Conservation (phyloP, 2,797 vertebrate genomes). For the Etheostoma perlongum region DNA sequence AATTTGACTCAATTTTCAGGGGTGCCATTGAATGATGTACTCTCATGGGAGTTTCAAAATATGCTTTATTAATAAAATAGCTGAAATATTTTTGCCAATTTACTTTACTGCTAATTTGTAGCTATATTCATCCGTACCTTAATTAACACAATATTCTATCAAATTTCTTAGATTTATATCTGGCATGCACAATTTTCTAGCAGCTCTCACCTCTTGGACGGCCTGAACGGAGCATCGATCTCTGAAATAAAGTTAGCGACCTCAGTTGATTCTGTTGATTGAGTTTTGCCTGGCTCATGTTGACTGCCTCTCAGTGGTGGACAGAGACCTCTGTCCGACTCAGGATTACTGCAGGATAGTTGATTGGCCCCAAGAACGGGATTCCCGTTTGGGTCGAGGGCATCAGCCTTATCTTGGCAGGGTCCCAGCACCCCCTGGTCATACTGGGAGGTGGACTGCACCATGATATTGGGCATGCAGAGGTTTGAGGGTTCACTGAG, state of each 20-base stretch:
- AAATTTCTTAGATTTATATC: neutral
- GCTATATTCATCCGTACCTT: no score
- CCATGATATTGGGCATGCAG: slow-evolving; percentile 52
- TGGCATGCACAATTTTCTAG: neutral
- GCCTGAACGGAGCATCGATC: slow-evolving; percentile 32
- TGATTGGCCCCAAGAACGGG: slow-evolving; percentile 39
- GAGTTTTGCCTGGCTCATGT: slow-evolving; percentile 60
- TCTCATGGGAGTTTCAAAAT: neutral
- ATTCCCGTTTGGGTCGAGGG: slow-evolving; percentile 75
- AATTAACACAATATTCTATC: no score
- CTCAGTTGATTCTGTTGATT: slow-evolving; percentile 40
- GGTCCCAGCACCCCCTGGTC: slow-evolving; percentile 1
- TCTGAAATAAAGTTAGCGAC: slow-evolving; percentile 57
- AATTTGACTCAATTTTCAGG: no score
- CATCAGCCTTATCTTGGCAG: neutral
- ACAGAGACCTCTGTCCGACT: slow-evolving; percentile 55
- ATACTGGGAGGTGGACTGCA: slow-evolving; percentile 48
- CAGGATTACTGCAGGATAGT: slow-evolving; percentile 60
- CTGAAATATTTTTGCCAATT: no score
- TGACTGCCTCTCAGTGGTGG: slow-evolving; percentile 53
- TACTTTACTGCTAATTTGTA: no score
- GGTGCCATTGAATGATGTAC: neutral
- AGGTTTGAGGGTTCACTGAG: slow-evolving; percentile 43
- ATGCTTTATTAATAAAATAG: no score
- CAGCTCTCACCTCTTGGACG: slow-evolving; percentile 59